A percentile compares a stretch with the other conserved stretches of the same genome.
Conservation (phyloP, 2,113 vertebrate species). For the Pelvicachromis taeniatus region DNA sequence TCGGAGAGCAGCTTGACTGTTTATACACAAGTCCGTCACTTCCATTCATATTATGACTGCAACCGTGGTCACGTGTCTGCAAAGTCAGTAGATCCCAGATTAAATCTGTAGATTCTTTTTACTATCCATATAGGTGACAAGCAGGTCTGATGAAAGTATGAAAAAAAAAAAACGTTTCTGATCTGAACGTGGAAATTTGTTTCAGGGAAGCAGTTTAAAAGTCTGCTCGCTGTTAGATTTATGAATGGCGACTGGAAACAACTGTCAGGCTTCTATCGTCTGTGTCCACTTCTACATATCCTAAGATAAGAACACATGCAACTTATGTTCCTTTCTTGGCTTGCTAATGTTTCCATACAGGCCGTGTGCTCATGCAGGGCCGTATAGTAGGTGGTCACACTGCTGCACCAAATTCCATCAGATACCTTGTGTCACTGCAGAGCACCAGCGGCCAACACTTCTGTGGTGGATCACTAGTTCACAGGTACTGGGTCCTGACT, state of each 20-base stretch:
- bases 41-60: background rate
- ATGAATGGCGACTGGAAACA: background rate
- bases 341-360: constrained; percentile 19
- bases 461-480: constrained; percentile 83
- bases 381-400: constrained; percentile 76
- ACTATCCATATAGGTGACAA: background rate
- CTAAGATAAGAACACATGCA: background rate
- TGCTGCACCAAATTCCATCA: constrained; percentile 69
- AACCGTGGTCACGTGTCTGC: background rate
- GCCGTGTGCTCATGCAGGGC: constrained; percentile 4
- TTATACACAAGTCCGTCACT: background rate
- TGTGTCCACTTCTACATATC: background rate
- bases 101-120: background rate
- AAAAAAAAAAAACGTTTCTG: accelerated
- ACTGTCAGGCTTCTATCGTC: background rate
- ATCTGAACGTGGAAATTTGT: background rate
- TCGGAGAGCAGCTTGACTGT: background rate
- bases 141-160: background rate
- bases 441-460: constrained; percentile 73
- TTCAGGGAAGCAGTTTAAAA: background rate
- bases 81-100: background rate
- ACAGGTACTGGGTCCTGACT: constrained; percentile 82
- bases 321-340: background rate
- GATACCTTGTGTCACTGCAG: constrained; percentile 79
- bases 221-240: background rate